Evolutionary conservation across 1,140 invertebrate genomes (phyloP), one percentile per base, ranked within the genome.

Genomic region (Spodoptera frugiperda): DNA sequence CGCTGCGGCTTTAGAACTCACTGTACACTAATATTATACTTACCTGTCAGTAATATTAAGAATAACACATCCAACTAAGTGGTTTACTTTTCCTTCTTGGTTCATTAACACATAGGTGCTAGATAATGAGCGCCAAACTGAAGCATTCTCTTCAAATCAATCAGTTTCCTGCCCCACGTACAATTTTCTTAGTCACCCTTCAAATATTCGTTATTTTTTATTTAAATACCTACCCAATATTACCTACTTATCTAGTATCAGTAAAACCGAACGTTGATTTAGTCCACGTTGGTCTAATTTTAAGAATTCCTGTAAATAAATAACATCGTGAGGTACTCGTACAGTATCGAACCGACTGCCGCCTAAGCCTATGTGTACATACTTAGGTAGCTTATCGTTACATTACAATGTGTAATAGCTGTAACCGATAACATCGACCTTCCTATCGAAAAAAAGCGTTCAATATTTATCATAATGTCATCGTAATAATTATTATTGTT

Each of bases 401-500:
- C 82, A 87, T 91, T 89, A 91, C 86, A 89, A 88, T 89, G 81
- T 91, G 88, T 89, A 89, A 91, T 91, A 87, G 83, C 82, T 87
- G 80, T 91, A 89, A 91, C 89, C 86, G 89, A 91, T 91, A 91
- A 88, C 86, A 84, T 84, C 87, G 88, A 89, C 87, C 89, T 88
- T 85, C 82, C 84, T 89, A 90, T 87, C 87, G 79, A 89, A 87
- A 89, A n/a, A 89, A 89, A 86, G 77, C 84, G 84, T 87, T 86
- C 84, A 83, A 89, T 87, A 84, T 86, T 88, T 90, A 92, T 91
- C 88, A 82, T 84, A 85, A 88, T 88, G 89, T 87, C 83, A 89
- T 85, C 83, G 84, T 87, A 85, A 87, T 84, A 82, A 84, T 83
- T 83, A 84, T 86, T 85, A 86, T 89, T 87, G 87, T 83, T 78